A percentile compares a stretch with the other conserved stretches of the same genome.
Evolutionary conservation across 2,888 invertebrate genomes (phyloP).

Genomic region (Blera fallax): DNA sequence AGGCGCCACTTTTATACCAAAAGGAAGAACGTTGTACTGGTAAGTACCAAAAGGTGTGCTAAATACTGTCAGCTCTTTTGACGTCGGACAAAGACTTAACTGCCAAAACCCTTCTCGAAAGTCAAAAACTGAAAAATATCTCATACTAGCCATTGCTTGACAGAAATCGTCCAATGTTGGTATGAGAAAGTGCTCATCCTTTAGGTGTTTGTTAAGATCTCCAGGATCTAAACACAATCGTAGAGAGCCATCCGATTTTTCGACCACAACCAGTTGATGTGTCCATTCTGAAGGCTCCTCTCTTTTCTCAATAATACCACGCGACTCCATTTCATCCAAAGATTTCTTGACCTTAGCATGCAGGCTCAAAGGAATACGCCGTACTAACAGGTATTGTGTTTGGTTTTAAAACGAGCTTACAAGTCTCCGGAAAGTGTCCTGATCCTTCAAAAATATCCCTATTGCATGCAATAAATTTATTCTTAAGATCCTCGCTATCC

Average conservation of each 20-base stretch:
- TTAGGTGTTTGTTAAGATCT: conserved; percentile 72
- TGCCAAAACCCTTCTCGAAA: too few relatives aligned
- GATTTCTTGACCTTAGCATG: too few relatives aligned
- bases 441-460: too few relatives aligned
- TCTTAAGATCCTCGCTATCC: not conserved
- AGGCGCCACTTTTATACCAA: conserved; percentile 27
- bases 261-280: conserved; percentile 24
- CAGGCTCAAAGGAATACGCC: too few relatives aligned
- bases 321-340: too few relatives aligned
- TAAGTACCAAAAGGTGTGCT: conserved; percentile 42
- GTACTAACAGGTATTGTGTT: too few relatives aligned
- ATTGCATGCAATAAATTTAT: not conserved
- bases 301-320: too few relatives aligned
- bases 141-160: conserved; percentile 67
- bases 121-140: conserved; percentile 73
- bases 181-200: conserved; percentile 70
- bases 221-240: too few relatives aligned
- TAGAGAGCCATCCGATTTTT: conserved; percentile 67
- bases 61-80: conserved; percentile 75
- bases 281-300: conserved; percentile 14
- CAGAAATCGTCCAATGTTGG: conserved; percentile 73
- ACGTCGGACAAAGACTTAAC: conserved; percentile 74
- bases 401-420: too few relatives aligned
- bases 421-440: too few relatives aligned
- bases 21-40: conserved; percentile 16